Evolutionary conservation across 2,888 invertebrate species (phyloP), one percentile per base, ranked within the genome.

Genomic region (Blera fallax): DNA sequence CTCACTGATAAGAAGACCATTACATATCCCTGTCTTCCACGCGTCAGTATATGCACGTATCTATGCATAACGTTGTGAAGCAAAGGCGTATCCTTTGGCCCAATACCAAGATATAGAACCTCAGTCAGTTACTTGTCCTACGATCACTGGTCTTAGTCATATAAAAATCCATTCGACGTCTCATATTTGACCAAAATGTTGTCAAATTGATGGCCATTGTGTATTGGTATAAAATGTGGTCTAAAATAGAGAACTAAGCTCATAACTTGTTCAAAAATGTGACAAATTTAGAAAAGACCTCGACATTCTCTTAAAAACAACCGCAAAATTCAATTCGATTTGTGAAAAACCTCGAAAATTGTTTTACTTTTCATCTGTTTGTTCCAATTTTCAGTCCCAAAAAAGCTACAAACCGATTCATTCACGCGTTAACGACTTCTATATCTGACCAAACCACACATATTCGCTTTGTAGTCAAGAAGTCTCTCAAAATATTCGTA

Each of bases 381-480:
- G 77, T 37, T 48, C 82, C 14, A 60, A 67, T 78, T 78, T 48
- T n/a, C 8, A 11, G 45, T 77, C 29, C 56, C 24, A 64, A 52
- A 76, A 77, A 64, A 67, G 14, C 54, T 37, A 24, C 24, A 58
- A 43, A 74, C 60, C 70, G 79, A 84, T 60, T 84, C 84, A 79
- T 74, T 8, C 64, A 29, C 43, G n/a, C 56, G 60, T 50, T 65
- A 56, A 74, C 52, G 62, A 32, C 67, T 32, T 56, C 18, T 45
- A 52, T 60, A 80, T 37, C 3, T 27, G 32, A 27, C 43, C 8
- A 48, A 77, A 24, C 65, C 27, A 52, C 29, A 14, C 11, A 32
- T 21, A 27, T 32, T 29, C 18, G 11, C 8, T 64, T 56, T 40
- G 67, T 11, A 56, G 83, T 48, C 78, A 69, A 78, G 56, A 48